phyloP scores from a whole-genome alignment of 2,113 vertebrate genomes.

The Macrotus californicus region DNA sequence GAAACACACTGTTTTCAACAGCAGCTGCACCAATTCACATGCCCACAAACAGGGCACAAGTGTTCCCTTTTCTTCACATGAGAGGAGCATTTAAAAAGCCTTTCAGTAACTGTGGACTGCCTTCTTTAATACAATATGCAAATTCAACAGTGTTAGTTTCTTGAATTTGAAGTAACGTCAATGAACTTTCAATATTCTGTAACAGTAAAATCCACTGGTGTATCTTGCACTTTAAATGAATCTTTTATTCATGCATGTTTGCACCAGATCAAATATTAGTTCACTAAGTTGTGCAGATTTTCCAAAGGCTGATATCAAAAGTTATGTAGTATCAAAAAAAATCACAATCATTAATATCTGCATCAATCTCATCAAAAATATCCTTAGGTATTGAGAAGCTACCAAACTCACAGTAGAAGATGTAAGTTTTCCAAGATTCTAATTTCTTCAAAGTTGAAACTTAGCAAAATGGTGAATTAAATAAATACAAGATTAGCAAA shows the following conservation, averaged over 20 bases:
- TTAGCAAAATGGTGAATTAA: not conserved
- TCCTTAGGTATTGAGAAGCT: not conserved
- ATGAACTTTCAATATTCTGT: not conserved
- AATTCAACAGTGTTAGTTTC: not conserved
- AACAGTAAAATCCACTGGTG: not conserved
- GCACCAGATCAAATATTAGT: not conserved
- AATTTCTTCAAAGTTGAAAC: not conserved
- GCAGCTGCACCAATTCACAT: not conserved
- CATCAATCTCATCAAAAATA: not conserved
- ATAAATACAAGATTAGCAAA: not conserved
- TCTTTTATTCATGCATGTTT: not conserved
- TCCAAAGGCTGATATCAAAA: not conserved
- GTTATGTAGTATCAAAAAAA: not conserved
- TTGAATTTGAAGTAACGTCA: not conserved
- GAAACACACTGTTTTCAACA: not conserved
- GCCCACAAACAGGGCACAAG: not conserved
- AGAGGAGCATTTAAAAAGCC: not conserved
- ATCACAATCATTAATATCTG: not conserved
- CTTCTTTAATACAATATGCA: not conserved
- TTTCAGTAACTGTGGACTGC: not conserved
- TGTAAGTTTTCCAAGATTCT: not conserved
- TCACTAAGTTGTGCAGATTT: not conserved
- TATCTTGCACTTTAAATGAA: not conserved
- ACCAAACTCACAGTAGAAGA: not conserved
- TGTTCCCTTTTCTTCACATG: not conserved